Percentiles rank a stretch among this genome's conserved stretches.
These are phyloP conservation scores for Epinotia ramella DNA, from an alignment of 2,888 invertebrate species.

Conservation along the genomic window DNA sequence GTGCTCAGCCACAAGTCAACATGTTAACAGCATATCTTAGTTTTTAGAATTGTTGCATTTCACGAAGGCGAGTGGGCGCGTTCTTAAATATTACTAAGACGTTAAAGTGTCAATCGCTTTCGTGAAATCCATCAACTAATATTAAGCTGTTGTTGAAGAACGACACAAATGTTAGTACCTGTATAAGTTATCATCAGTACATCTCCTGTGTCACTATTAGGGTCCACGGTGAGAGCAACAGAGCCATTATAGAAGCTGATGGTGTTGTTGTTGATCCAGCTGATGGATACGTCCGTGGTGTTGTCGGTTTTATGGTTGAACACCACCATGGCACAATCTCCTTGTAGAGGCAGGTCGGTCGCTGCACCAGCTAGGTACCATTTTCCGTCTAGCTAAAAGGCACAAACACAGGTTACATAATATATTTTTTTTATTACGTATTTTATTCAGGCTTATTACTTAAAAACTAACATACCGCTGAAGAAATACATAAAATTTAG, in stretches of 20 bases:
- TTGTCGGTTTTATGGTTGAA: conserved; percentile 73
- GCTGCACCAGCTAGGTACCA: conserved; percentile 76
- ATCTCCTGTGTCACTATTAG: conserved; percentile 68
- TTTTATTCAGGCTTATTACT: too few species aligned
- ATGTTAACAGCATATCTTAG: too few species aligned
- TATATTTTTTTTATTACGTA: background rate
- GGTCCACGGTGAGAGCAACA: conserved; percentile 67
- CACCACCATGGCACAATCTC: conserved; percentile 73
- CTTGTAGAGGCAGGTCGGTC: conserved; percentile 66
- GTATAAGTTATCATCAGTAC: conserved; percentile 71
- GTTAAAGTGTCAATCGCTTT: too few species aligned
- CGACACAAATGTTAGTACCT: conserved; percentile 55
- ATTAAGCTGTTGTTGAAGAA: too few species aligned
- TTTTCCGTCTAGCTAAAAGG: conserved; percentile 69
- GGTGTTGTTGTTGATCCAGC: conserved; percentile 74
- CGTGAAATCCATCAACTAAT: too few species aligned
- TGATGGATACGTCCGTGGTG: conserved; percentile 74
- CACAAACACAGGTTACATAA: background rate
- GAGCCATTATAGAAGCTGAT: conserved; percentile 75
- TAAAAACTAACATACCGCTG: too few species aligned
- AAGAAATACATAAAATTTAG: too few species aligned
- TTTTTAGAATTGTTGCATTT: too few species aligned
- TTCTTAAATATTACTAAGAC: too few species aligned
- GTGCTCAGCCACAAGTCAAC: too few species aligned
- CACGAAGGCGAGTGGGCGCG: too few species aligned